Evolutionary conservation across 1,140 invertebrate genomes (phyloP).

Genomic region (Zaprionus inermis): DNA sequence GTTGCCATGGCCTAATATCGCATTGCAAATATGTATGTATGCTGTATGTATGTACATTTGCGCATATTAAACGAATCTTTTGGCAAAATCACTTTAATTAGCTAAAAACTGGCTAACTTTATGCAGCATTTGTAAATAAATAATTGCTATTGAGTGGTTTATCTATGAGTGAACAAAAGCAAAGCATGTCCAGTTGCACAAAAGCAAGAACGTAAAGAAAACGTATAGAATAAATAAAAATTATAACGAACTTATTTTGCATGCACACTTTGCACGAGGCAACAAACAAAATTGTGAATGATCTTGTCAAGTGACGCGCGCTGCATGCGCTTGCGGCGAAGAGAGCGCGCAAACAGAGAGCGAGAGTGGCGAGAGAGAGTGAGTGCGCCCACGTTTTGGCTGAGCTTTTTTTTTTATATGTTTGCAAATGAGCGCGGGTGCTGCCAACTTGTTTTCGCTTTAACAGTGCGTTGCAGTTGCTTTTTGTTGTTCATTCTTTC

Average conservation of each 20-base stretch:
- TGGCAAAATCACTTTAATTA: no score
- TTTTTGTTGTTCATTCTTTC: conserved; percentile 7
- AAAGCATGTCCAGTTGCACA: no score
- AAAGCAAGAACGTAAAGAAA: no score
- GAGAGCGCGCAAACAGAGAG: background rate
- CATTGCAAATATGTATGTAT: background rate
- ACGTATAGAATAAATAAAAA: background rate
- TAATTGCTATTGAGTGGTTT: no score
- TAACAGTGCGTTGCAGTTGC: conserved; percentile 18
- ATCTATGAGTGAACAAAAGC: background rate
- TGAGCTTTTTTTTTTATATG: conserved; percentile 21
- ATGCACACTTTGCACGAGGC: background rate
- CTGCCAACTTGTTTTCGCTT: conserved; percentile 40
- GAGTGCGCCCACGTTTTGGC: conserved; percentile 4
- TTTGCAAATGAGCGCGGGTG: conserved; percentile 29
- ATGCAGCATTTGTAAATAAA: background rate
- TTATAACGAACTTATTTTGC: background rate
- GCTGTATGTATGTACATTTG: background rate
- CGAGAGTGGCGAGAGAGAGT: background rate
- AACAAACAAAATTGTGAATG: conserved; percentile 21
- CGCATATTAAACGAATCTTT: background rate
- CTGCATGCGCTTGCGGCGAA: background rate
- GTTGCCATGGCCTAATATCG: conserved; percentile 2
- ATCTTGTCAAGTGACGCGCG: conserved; percentile 17
- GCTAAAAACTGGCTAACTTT: no score